These are phyloP conservation scores for Gasteruption jaculator DNA, from an alignment of 2,888 invertebrate genomes.

Conservation along the genomic window DNA sequence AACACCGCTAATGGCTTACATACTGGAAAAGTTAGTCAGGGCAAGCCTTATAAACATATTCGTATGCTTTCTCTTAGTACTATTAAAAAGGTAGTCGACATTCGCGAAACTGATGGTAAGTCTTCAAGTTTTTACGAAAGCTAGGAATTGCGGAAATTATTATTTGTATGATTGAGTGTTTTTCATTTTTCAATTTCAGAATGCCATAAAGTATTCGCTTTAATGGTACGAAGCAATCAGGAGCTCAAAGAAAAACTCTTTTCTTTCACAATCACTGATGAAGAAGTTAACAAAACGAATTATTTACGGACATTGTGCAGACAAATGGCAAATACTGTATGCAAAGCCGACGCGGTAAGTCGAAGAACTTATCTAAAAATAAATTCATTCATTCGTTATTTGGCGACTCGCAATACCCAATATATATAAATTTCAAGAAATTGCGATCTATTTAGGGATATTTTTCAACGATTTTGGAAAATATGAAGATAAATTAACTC, in stretches of 20 bases:
- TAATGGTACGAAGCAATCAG: conserved; percentile 81
- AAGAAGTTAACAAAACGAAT: conserved; percentile 74
- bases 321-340: conserved; percentile 88
- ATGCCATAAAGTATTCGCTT: conserved; percentile 85
- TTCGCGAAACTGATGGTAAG: conserved; percentile 77
- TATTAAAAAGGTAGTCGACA: conserved; percentile 87
- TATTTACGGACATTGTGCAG: conserved; percentile 82
- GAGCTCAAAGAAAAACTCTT: conserved; percentile 83
- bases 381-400: too few relatives aligned
- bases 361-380: conserved; percentile 16
- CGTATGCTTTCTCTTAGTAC: conserved; percentile 83
- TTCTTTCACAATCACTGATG: conserved; percentile 81
- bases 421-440: conserved; percentile 3
- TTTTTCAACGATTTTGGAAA: background rate
- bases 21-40: conserved; percentile 59
- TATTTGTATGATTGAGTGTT: conserved; percentile 6
- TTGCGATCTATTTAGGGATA: background rate
- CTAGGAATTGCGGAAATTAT: background rate
- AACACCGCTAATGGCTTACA: conserved; percentile 59
- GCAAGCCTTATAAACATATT: conserved; percentile 88
- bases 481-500: background rate
- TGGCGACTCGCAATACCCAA: too few relatives aligned
- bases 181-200: conserved; percentile 53
- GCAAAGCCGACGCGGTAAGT: conserved; percentile 88
- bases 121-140: conserved; percentile 3